Base-by-base conservation (phyloP, 2,797 vertebrate species). In the Lepus townsendii region DNA sequence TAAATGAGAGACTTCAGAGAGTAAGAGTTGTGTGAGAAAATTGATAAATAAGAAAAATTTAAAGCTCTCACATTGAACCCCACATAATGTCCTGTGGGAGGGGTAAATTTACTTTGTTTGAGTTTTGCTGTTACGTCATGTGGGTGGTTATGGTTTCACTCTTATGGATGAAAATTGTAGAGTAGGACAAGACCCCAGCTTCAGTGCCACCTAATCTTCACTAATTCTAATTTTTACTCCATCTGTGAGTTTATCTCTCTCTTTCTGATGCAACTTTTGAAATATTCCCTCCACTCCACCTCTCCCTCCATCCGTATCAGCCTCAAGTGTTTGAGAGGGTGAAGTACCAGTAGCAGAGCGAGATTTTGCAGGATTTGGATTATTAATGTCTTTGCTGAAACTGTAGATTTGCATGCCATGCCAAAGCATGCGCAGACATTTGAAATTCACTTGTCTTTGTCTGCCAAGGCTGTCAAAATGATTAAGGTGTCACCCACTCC, bases 1-100 rank as follows among this genome's bases (percentile, higher is more conserved):
- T 75, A 35, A 90, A 38, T 76, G 26, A 80, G 63, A 50, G 66
- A 32, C 13, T 68, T 88, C 19, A 62, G 26, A 86, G 42, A 52
- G 20, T 57, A 13, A 71, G 32, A 72, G 27, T 35, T 65, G 26
- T 35, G 20, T 83, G 76, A 90, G 42, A 50, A 66, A 79, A 42
- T 30, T 77, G 35, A 65, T 7, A 73, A 42, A 10, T 76, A 68
- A 80, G 68, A 57, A 17, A 42, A 22, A 22, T 66, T 93, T 75
- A 83, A 16, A 57, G 14, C 54, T 57, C 14, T 57, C 57, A 14
- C 8, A 89, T 90, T 77, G 30, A 26, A 80, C 77, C 24, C 14
- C 75, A 57, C 42, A 38, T 50, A 54, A 68, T 79, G 16, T 60
- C 7, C 35, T 84, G 72, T 35, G n/a, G 77, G 60, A 91, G n/a